Conservation (phyloP, 2,888 invertebrate species). For the Apomyelois bistriatella region DNA sequence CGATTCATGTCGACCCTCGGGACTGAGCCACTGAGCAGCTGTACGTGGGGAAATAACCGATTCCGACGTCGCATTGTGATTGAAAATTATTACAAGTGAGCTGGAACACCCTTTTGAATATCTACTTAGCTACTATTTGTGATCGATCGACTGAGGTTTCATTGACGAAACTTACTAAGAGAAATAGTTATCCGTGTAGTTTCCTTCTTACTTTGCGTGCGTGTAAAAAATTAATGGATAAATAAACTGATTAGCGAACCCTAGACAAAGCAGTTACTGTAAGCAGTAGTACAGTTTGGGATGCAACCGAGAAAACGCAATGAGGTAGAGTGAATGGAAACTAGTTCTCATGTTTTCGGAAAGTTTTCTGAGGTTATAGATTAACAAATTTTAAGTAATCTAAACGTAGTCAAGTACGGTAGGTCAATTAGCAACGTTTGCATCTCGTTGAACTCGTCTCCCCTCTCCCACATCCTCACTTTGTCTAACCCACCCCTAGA, state of each 20-base stretch:
- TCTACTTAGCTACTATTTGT: neutral
- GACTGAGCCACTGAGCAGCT: neutral
- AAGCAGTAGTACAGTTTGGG: too few relatives aligned
- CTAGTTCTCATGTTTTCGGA: too few relatives aligned
- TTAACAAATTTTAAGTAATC: too few relatives aligned
- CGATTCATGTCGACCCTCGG: conserved; percentile 1
- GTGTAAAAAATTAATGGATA: too few relatives aligned
- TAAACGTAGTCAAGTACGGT: too few relatives aligned
- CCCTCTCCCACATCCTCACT: neutral
- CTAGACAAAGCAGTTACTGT: too few relatives aligned
- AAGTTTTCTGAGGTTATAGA: too few relatives aligned
- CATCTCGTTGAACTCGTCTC: neutral
- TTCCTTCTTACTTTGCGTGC: too few relatives aligned
- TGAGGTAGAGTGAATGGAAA: too few relatives aligned
- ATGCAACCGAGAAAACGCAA: too few relatives aligned
- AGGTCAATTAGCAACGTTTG: neutral
- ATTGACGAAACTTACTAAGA: neutral
- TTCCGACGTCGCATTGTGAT: neutral
- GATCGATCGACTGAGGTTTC: neutral
- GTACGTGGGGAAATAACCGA: neutral
- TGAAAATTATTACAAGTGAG: conserved; percentile 5
- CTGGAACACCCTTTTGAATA: neutral
- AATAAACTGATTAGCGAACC: too few relatives aligned
- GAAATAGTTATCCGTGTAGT: neutral
- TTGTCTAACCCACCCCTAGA: neutral